A percentile compares a stretch with the other conserved stretches of the same genome.
These are phyloP conservation scores for Urocynchramus pylzowi DNA, from an alignment of 2,113 vertebrate species.

Conservation along the genomic window DNA sequence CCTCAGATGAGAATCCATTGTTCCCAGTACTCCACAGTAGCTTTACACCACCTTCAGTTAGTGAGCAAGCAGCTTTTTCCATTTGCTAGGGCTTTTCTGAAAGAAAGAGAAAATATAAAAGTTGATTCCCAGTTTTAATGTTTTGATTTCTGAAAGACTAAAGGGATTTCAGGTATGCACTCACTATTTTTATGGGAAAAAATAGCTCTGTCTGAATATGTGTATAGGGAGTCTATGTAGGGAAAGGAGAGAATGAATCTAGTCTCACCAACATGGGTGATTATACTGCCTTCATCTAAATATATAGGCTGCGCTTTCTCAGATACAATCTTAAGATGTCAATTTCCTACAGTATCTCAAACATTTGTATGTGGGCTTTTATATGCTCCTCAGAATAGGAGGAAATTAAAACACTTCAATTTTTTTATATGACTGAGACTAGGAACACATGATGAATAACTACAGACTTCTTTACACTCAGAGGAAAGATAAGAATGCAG, in stretches of 20 bases:
- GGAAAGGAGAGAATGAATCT: background rate
- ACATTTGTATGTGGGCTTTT: background rate
- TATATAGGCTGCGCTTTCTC: background rate
- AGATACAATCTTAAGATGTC: background rate
- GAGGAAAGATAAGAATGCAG: background rate
- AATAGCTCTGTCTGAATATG: background rate
- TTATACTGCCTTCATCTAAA: background rate
- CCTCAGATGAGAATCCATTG: background rate
- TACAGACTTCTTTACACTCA: background rate
- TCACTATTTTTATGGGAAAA: background rate
- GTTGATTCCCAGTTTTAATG: background rate
- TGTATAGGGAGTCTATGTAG: background rate
- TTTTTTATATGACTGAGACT: background rate
- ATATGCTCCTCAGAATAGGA: background rate
- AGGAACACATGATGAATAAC: background rate
- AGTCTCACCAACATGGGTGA: background rate
- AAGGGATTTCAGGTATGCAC: background rate
- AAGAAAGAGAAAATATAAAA: background rate
- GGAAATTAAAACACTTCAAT: background rate
- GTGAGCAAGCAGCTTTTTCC: background rate
- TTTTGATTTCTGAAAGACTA: background rate
- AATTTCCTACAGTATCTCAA: background rate
- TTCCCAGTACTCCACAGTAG: background rate
- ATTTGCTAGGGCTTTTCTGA: background rate
- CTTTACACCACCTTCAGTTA: background rate